These are phyloP conservation scores for Cairina moschata DNA, from an alignment of 2,113 vertebrate species.

Conservation along the genomic window DNA sequence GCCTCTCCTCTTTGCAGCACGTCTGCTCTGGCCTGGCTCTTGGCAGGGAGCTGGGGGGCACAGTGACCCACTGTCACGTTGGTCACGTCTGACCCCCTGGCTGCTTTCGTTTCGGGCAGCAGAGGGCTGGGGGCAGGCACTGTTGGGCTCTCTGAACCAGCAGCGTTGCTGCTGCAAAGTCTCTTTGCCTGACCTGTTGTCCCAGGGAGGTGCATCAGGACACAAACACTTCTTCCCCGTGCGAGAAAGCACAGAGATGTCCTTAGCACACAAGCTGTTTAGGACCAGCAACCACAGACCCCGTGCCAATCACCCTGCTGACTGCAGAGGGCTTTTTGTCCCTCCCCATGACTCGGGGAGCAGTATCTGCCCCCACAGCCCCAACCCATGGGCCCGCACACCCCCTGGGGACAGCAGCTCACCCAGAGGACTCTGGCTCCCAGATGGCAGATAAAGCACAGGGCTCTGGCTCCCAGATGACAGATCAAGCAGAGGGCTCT, in stretches of 20 bases:
- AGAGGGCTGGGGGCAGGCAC: neutral
- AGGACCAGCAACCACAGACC: neutral
- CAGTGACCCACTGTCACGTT: neutral
- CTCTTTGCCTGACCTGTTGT: neutral
- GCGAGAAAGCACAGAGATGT: neutral
- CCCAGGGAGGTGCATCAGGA: neutral
- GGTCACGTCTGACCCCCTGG: neutral
- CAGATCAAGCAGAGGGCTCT: too few species aligned
- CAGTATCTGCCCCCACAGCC: neutral
- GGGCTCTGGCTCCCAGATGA: too few species aligned
- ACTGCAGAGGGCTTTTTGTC: neutral
- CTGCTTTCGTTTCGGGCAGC: neutral
- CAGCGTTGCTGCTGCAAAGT: neutral
- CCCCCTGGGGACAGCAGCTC: neutral
- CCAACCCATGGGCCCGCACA: rapidly evolving
- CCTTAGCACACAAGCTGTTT: neutral
- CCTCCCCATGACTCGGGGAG: neutral
- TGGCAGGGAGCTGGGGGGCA: neutral
- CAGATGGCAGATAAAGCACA: too few species aligned
- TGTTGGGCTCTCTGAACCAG: neutral
- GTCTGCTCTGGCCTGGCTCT: neutral
- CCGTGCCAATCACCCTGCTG: neutral
- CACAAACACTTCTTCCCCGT: neutral
- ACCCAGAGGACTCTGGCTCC: neutral
- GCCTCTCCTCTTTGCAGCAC: neutral